Evolutionary conservation across 2,797 vertebrate genomes (phyloP).

Genomic region (Thunnus albacares): DNA sequence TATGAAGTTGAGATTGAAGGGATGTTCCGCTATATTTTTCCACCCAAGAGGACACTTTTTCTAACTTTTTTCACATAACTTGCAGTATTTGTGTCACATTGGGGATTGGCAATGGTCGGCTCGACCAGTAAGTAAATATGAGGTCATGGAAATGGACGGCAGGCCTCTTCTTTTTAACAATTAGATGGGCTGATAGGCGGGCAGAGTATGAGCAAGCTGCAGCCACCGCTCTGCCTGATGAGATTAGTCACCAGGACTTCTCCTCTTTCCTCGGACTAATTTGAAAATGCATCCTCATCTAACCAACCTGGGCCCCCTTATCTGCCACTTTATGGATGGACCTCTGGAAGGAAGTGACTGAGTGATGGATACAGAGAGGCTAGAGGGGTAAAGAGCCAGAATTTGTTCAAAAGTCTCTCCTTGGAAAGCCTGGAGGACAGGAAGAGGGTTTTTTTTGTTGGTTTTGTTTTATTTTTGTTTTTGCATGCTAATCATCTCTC

Average conservation of each 20-base stretch:
- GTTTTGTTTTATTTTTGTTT: slow-evolving; percentile 8
- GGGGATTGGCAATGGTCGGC: neutral
- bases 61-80: slow-evolving; percentile 10
- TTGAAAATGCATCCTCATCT: slow-evolving; percentile 84
- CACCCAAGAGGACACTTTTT: neutral
- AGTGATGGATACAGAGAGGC: neutral
- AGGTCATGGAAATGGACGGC: slow-evolving; percentile 79
- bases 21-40: neutral
- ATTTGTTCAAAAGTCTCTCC: slow-evolving; percentile 55
- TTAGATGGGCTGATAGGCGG: slow-evolving; percentile 82
- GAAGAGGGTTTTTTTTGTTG: slow-evolving; percentile 4
- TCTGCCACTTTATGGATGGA: slow-evolving; percentile 66
- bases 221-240: slow-evolving; percentile 78
- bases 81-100: slow-evolving; percentile 8
- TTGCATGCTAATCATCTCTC: slow-evolving; percentile 59
- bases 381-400: slow-evolving; percentile 35
- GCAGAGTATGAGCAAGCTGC: slow-evolving; percentile 61
- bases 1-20: neutral
- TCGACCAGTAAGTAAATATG: slow-evolving; percentile 70
- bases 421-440: slow-evolving; percentile 55
- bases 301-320: slow-evolving; percentile 79
- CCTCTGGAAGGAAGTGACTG: slow-evolving; percentile 20
- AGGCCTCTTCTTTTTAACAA: slow-evolving; percentile 74
- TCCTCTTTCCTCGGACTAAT: slow-evolving; percentile 81
- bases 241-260: slow-evolving; percentile 83